These are phyloP conservation scores for Eupithecia vulgata DNA, from an alignment of 2,888 invertebrate species.

Conservation along the genomic window DNA sequence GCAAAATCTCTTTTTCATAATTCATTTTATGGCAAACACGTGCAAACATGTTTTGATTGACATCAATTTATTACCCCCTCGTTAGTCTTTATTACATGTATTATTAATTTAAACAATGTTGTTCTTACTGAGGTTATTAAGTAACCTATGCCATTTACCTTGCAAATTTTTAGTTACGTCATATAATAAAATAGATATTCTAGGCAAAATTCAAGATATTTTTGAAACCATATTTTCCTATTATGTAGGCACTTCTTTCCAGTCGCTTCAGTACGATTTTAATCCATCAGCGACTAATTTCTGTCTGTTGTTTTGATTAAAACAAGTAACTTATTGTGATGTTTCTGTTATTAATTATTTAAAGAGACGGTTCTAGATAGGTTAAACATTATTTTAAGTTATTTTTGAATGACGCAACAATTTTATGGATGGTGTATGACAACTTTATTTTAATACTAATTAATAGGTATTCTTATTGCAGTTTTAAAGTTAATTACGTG, in stretches of 20 bases:
- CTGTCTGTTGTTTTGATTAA: too few species aligned
- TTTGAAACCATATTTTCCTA: too few species aligned
- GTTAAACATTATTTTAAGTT: not conserved
- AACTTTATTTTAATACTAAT: not conserved
- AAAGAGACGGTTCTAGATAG: not conserved
- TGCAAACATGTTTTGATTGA: constrained; percentile 2
- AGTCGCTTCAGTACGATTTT: too few species aligned
- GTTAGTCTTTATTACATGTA: constrained; percentile 2
- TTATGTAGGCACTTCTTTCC: too few species aligned
- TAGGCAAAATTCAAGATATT: not conserved
- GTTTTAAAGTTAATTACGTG: not conserved
- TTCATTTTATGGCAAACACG: not conserved
- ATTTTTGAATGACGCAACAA: constrained; percentile 4
- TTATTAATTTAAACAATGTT: not conserved
- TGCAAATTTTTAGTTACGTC: not conserved
- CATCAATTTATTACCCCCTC: not conserved
- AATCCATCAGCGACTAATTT: too few species aligned
- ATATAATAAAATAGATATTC: not conserved
- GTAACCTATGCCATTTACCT: not conserved
- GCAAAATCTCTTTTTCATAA: constrained; percentile 7
- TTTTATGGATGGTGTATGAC: not conserved
- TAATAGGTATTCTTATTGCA: not conserved
- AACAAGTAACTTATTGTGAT: too few species aligned
- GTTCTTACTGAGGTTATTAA: not conserved
- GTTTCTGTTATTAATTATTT: too few species aligned